These are phyloP conservation scores for Bactericera cockerelli DNA, from an alignment of 1,140 invertebrate genomes.

Conservation along the genomic window DNA sequence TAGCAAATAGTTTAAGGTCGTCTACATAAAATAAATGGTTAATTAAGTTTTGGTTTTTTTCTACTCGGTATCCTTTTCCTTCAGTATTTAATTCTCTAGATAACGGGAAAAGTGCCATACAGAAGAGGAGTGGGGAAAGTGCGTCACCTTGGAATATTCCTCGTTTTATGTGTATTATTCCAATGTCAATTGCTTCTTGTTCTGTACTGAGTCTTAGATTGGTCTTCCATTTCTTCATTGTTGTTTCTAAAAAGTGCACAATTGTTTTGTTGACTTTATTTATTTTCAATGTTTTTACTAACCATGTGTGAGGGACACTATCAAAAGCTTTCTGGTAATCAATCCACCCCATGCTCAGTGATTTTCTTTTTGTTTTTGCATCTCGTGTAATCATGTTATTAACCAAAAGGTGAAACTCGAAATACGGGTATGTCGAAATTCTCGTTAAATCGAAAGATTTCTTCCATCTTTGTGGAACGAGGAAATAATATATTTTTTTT, in stretches of 20 bases:
- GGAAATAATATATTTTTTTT: no score
- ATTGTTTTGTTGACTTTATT: not conserved
- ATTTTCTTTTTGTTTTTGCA: not conserved
- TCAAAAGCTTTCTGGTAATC: not conserved
- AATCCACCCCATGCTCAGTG: not conserved
- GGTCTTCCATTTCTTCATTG: not conserved
- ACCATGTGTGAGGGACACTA: not conserved
- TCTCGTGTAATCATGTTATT: not conserved
- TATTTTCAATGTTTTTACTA: not conserved
- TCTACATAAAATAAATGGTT: not conserved
- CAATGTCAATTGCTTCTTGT: not conserved
- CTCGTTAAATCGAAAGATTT: no score
- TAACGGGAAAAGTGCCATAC: not conserved
- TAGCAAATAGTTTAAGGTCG: not conserved
- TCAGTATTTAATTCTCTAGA: not conserved
- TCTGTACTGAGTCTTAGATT: not conserved
- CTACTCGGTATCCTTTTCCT: not conserved
- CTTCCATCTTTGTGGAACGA: no score
- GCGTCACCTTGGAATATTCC: conserved; percentile 17
- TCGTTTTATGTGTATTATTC: not conserved
- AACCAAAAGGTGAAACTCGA: not conserved
- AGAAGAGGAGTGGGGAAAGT: conserved; percentile 15
- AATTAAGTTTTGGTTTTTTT: not conserved
- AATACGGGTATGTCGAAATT: no score
- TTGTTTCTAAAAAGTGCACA: not conserved